Percentiles rank a stretch among this genome's conserved stretches.
Evolutionary conservation across 2,888 invertebrate species (phyloP).

Genomic region (Drosophila flavopinicola): DNA sequence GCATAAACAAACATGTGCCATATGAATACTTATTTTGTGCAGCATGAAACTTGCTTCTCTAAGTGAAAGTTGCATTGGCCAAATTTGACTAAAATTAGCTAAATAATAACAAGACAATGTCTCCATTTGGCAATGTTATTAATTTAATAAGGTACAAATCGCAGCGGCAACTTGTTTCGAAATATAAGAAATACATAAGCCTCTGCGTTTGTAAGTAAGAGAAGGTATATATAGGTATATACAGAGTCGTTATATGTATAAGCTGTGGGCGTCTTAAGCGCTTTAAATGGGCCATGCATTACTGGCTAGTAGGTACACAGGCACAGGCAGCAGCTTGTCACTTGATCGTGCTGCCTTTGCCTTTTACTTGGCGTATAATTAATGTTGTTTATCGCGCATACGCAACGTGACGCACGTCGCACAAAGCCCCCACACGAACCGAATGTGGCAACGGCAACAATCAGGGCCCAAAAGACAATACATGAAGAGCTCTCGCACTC

Average conservation of each 20-base stretch:
- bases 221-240: neutral
- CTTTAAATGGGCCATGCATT: conserved; percentile 55
- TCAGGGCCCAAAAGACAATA: conserved; percentile 48
- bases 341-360: conserved; percentile 61
- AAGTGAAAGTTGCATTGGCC: conserved; percentile 54
- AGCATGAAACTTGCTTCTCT: conserved; percentile 1
- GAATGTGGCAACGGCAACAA: conserved; percentile 27
- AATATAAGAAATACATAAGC: conserved; percentile 4
- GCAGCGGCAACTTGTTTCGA: conserved; percentile 12
- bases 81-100: conserved; percentile 35
- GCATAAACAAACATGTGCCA: conserved; percentile 30
- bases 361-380: conserved; percentile 66
- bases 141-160: conserved; percentile 48
- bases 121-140: conserved; percentile 27
- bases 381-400: conserved; percentile 66
- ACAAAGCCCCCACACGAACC: conserved; percentile 30
- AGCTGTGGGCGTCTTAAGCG: conserved; percentile 43
- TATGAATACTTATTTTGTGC: neutral
- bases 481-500: conserved; percentile 54
- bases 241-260: too few relatives aligned
- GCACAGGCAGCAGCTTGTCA: conserved; percentile 53
- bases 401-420: conserved; percentile 60
- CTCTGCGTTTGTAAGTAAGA: neutral
- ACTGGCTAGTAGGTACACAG: conserved; percentile 26
- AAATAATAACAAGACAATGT: conserved; percentile 12